These are phyloP conservation scores for Benitochromis conjunctus DNA, from an alignment of 2,113 vertebrate species.

Conservation along the genomic window DNA sequence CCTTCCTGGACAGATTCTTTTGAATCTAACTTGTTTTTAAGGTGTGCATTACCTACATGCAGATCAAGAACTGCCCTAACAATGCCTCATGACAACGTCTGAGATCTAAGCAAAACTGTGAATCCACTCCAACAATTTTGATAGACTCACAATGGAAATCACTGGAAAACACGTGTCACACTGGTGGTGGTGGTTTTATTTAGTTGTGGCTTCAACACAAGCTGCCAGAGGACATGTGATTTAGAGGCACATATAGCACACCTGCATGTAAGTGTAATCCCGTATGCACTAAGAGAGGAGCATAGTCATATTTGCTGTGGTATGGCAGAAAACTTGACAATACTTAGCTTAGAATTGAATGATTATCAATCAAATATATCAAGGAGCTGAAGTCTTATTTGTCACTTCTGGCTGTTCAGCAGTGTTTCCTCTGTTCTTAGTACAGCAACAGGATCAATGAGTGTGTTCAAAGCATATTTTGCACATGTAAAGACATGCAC, in stretches of 20 bases:
- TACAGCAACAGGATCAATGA: not conserved
- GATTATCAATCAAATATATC: not conserved
- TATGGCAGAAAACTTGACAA: not conserved
- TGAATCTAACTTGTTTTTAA: not conserved
- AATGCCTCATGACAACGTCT: not conserved
- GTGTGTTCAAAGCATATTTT: not conserved
- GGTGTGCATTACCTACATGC: accelerated
- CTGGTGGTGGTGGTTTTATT: not conserved
- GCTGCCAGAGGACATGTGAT: not conserved
- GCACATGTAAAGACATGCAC: not conserved
- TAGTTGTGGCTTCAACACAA: not conserved
- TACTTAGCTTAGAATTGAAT: not conserved
- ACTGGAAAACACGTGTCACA: not conserved
- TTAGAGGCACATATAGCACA: not conserved
- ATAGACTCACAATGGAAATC: not conserved
- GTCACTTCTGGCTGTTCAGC: not conserved
- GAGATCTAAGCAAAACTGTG: not conserved
- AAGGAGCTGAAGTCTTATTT: not conserved
- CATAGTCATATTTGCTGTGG: not conserved
- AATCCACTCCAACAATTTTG: accelerated
- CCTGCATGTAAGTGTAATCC: not conserved
- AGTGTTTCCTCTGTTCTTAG: accelerated
- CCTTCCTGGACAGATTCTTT: too few species aligned
- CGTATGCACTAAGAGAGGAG: not conserved
- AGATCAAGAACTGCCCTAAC: not conserved